Percentiles rank a stretch among this genome's conserved stretches.
phyloP scores from a whole-genome alignment of 2,113 vertebrate genomes.

The Mirounga angustirostris region DNA sequence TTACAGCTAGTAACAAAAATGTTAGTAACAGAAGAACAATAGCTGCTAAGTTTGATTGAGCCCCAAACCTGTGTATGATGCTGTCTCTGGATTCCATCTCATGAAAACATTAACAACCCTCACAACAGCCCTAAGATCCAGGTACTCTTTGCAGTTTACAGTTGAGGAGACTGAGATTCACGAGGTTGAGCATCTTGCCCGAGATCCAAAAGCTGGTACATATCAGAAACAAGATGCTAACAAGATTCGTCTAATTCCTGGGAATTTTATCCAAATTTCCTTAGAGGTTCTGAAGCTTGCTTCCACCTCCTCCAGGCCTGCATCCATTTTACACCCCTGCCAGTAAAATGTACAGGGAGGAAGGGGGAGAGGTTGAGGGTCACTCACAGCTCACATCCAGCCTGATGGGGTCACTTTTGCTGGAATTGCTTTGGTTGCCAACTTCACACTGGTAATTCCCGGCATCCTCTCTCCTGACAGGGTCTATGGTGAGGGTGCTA shows the following conservation, averaged over 20 bases:
- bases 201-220: too few relatives aligned
- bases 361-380: not conserved
- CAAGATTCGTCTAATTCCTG: not conserved
- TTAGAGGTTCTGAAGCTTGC: not conserved
- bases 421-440: rapidly evolving
- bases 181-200: not conserved
- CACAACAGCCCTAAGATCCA: not conserved
- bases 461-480: not conserved
- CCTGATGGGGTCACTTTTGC: rapidly evolving
- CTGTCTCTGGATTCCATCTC: not conserved
- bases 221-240: not conserved
- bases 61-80: not conserved
- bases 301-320: too few relatives aligned
- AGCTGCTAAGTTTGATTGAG: not conserved
- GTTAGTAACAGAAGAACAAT: too few relatives aligned
- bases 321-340: not conserved
- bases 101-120: not conserved
- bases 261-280: not conserved
- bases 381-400: not conserved
- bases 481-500: not conserved
- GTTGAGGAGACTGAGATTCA: not conserved
- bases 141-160: not conserved
- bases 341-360: not conserved
- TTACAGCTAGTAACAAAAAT: not conserved
- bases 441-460: not conserved